Conservation (phyloP, 2,113 vertebrate species). For the Thalassarche chlororhynchos region DNA sequence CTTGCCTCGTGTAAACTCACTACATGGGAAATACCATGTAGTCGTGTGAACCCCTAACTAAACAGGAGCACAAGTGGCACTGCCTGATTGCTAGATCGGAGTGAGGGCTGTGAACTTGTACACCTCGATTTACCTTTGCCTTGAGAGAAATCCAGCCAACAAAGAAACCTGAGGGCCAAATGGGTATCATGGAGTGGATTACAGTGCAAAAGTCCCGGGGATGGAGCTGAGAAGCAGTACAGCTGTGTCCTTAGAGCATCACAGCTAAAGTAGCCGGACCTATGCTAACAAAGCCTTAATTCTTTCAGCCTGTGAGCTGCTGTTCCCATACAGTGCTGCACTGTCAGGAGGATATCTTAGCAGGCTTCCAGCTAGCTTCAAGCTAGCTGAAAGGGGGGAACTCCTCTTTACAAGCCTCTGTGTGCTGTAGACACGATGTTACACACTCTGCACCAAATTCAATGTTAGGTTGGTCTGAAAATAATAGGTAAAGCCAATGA, state of each 20-base stretch:
- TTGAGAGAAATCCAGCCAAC: not conserved
- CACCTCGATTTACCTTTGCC: not conserved
- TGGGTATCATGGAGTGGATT: fast-evolving
- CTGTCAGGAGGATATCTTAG: not conserved
- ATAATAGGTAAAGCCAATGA: not conserved
- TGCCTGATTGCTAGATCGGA: not conserved
- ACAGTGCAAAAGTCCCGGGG: not conserved
- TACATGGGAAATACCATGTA: not conserved
- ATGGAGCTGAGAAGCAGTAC: not conserved
- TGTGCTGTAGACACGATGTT: fast-evolving
- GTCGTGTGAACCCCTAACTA: not conserved
- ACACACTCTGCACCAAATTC: not conserved
- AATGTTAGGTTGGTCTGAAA: not conserved
- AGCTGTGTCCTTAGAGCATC: not conserved
- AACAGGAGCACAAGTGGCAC: not conserved
- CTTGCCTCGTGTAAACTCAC: not conserved
- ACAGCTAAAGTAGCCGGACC: not conserved
- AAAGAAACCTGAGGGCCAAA: not conserved
- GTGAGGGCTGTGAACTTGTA: not conserved
- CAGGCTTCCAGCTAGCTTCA: not conserved
- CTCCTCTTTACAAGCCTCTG: not conserved
- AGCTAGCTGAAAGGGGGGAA: not conserved
- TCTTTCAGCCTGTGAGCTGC: not conserved
- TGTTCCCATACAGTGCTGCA: not conserved
- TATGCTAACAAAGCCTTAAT: not conserved